These are phyloP conservation scores for Diabrotica balteata DNA, from an alignment of 2,888 invertebrate genomes.

Conservation along the genomic window DNA sequence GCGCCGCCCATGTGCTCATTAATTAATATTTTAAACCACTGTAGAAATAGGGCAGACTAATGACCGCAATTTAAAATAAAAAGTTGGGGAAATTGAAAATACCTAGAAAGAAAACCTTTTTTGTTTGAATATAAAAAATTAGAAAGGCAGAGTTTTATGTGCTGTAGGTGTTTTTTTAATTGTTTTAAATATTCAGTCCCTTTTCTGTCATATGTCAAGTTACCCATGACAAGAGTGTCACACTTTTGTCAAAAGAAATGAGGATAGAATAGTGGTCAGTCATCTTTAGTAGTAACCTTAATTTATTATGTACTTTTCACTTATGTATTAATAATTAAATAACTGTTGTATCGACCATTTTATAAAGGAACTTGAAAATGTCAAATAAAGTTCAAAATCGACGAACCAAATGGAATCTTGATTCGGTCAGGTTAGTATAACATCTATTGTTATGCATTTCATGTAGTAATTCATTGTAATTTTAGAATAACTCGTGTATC, in stretches of 20 bases:
- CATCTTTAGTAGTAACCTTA: slow-evolving; percentile 21
- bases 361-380: slow-evolving; percentile 29
- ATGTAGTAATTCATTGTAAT: slow-evolving; percentile 16
- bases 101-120: no score
- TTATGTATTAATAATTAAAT: slow-evolving; percentile 7
- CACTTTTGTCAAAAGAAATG: slow-evolving; percentile 1
- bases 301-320: slow-evolving; percentile 29
- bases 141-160: no score
- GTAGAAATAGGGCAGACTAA: no score
- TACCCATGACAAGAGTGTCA: no score
- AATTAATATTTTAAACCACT: no score
- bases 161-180: no score
- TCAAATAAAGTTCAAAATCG: slow-evolving; percentile 44
- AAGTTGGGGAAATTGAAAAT: no score
- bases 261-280: slow-evolving; percentile 1
- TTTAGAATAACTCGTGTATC: slow-evolving; percentile 43
- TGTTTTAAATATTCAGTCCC: no score
- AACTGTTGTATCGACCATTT: not conserved
- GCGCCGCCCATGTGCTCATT: no score
- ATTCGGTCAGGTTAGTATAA: slow-evolving; percentile 51
- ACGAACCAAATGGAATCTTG: slow-evolving; percentile 57
- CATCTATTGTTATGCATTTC: not conserved
- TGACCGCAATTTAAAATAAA: no score
- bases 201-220: no score
- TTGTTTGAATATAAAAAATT: no score